These are phyloP conservation scores for Mechanitis messenoides DNA, from an alignment of 2,888 invertebrate genomes.

Conservation along the genomic window DNA sequence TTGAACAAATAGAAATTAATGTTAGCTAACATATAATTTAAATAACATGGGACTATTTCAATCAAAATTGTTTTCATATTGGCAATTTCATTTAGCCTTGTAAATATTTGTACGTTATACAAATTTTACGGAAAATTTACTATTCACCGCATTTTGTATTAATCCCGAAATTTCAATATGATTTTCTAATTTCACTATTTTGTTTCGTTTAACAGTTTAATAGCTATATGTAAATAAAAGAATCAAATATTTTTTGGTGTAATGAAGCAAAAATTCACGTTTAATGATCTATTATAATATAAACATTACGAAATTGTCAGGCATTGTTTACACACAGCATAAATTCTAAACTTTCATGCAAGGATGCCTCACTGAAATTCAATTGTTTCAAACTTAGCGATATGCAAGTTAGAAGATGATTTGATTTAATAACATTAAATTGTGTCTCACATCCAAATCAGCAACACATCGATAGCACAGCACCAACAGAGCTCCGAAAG, in stretches of 20 bases:
- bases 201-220: background rate
- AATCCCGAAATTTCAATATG: constrained; percentile 3
- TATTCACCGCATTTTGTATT: constrained; percentile 12
- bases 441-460: constrained; percentile 80
- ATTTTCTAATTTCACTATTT: background rate
- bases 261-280: no score
- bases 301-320: no score
- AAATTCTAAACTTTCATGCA: no score
- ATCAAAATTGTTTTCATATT: constrained; percentile 16
- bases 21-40: constrained; percentile 20
- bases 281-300: no score
- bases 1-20: constrained; percentile 18
- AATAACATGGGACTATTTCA: constrained; percentile 18
- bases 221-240: background rate
- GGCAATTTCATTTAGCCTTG: constrained; percentile 11
- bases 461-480: constrained; percentile 79
- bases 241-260: no score
- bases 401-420: no score
- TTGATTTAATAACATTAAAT: no score
- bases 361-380: no score
- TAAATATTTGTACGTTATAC: constrained; percentile 18
- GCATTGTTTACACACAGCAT: no score
- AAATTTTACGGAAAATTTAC: constrained; percentile 12
- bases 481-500: constrained; percentile 79
- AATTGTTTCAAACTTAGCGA: no score